Evolutionary conservation across 2,797 vertebrate genomes (phyloP), one percentile per base, ranked within the genome.

Genomic region (Microhierax caerulescens): DNA sequence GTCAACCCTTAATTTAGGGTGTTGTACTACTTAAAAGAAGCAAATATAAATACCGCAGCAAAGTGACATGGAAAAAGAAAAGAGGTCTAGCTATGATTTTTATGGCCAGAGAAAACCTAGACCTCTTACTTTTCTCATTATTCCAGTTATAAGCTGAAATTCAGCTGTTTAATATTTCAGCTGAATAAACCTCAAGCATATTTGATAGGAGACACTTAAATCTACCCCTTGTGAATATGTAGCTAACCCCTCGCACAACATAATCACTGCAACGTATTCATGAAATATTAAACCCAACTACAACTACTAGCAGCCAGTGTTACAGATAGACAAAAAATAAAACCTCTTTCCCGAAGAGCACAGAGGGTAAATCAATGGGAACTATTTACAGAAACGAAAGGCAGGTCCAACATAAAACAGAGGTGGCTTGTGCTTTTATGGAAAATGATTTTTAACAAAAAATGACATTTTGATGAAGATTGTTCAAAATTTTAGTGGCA

Each of bases 1-100:
- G 97, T 95, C 97, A 97, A 65, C 88, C 93, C 85, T 94, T 96
- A 96, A 97, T 97, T 97, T 94, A 88, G 80, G 89, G 96, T 90
- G 92, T 91, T 96, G 61, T 34, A 94, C 73, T 91, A 47, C 65
- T 85, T 57, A 36, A 68, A 80, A 91, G 73, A 75, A 63, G 51
- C 36, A 97, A 96, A 97, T 90, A 64, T 93, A 98, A 95, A 97
- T 95, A 97, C 79, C 43, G 88, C 96, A 97, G 94, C 93, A 95
- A 96, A 95, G 80, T 24, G 22, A 93, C 85, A 47, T 72, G 74
- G 69, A 78, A 82, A 74, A 75, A 70, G 79, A 82, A 78, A 47
- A 69, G 36, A 69, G 83, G 28, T 78, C 43, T 17, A 56, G n/a
- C 76, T 82, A 10, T 11, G 43, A 20, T 78, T 95, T 96, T 57